Conservation (phyloP, 2,113 vertebrate species). For the Misgurnus mizolepis region DNA sequence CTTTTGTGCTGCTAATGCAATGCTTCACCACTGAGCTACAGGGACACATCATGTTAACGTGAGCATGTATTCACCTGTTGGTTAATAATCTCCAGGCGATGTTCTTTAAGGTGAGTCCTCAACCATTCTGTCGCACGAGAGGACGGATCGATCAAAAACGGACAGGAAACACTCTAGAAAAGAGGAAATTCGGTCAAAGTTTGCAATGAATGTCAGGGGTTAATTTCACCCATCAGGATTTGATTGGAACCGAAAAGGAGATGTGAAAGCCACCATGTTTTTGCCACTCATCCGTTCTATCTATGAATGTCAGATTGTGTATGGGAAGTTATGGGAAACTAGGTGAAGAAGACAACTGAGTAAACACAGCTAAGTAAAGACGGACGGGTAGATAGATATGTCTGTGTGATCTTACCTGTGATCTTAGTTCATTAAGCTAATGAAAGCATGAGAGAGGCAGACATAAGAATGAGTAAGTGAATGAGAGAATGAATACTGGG, state of each 20-base stretch:
- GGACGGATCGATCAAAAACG: constrained; percentile 94
- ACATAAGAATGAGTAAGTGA: constrained; percentile 39
- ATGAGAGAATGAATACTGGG: background rate
- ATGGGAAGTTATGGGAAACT: background rate
- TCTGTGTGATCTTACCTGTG: constrained; percentile 66
- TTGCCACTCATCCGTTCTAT: no score
- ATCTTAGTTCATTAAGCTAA: constrained; percentile 71
- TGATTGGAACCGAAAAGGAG: background rate
- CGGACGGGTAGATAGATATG: background rate
- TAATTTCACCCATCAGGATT: background rate
- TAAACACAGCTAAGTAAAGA: background rate
- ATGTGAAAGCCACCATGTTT: no score
- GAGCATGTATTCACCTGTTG: constrained; percentile 81
- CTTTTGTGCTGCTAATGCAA: no score
- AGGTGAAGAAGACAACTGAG: no score
- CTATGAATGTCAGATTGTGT: no score
- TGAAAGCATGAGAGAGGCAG: constrained; percentile 56
- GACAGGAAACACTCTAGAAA: constrained; percentile 85
- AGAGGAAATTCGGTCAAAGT: background rate
- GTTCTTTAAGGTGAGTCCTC: constrained; percentile 86
- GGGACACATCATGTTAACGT: background rate
- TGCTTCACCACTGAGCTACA: no score
- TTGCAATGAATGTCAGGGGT: background rate
- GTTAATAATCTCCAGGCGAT: constrained; percentile 89
- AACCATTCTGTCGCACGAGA: constrained; percentile 94